Percentiles rank a stretch among this genome's conserved stretches.
These are phyloP conservation scores for Saguinus imperator DNA, from an alignment of 2,113 vertebrate species.

Conservation along the genomic window DNA sequence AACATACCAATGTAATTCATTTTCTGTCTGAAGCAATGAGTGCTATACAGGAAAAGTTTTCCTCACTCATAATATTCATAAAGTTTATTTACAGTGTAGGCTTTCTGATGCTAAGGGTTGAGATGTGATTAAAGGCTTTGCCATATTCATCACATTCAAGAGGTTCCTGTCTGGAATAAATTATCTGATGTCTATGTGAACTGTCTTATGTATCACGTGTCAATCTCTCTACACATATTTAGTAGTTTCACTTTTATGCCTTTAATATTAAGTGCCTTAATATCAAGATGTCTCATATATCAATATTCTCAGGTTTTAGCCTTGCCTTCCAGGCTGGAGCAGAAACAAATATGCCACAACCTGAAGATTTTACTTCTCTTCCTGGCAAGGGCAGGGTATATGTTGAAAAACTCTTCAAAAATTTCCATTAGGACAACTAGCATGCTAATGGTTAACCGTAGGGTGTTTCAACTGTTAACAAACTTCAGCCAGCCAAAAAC, in stretches of 20 bases:
- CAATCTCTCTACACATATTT: slow-evolving; percentile 3
- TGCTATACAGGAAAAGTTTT: slow-evolving; percentile 6
- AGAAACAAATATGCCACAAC: slow-evolving; percentile 14
- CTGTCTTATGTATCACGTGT: background rate
- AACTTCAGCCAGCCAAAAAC: background rate
- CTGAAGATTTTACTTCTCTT: slow-evolving; percentile 51
- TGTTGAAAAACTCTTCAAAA: slow-evolving; percentile 44
- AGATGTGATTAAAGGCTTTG: slow-evolving; percentile 62
- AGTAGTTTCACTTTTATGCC: slow-evolving; percentile 37
- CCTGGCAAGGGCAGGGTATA: slow-evolving; percentile 39
- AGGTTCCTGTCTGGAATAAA: slow-evolving; percentile 41
- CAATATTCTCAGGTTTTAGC: slow-evolving; percentile 13
- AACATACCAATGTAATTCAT: slow-evolving; percentile 22
- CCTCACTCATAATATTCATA: slow-evolving; percentile 34
- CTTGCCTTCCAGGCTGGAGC: slow-evolving; percentile 29
- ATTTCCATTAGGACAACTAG: slow-evolving; percentile 27
- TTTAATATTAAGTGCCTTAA: slow-evolving; percentile 66
- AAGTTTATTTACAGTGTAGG: slow-evolving; percentile 73
- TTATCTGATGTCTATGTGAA: slow-evolving; percentile 10
- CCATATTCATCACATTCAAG: slow-evolving; percentile 47
- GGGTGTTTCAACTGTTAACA: background rate
- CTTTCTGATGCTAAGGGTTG: slow-evolving; percentile 49
- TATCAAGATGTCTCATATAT: slow-evolving; percentile 9
- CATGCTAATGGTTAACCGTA: slow-evolving; percentile 19
- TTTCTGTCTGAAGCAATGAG: slow-evolving; percentile 58